Conservation (phyloP, 2,888 invertebrate genomes). For the Pyrrhia umbra region DNA sequence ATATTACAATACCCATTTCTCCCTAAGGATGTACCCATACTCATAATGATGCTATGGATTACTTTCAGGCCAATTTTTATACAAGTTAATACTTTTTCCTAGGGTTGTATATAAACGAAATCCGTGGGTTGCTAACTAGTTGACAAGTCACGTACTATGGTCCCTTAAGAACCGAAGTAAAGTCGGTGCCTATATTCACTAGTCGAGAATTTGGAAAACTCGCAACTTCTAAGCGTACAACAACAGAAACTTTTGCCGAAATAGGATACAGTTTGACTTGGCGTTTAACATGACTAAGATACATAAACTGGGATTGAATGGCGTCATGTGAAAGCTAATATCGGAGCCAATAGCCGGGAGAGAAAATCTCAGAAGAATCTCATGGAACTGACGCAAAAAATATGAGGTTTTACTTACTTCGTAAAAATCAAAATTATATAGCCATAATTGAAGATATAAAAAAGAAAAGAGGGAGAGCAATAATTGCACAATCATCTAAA, state of each 20-base stretch:
- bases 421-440: background rate
- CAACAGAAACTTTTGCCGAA: conserved; percentile 53
- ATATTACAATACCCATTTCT: background rate
- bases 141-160: conserved; percentile 59
- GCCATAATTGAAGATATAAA: background rate
- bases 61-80: conserved; percentile 23
- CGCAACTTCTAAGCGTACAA: conserved; percentile 44
- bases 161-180: conserved; percentile 47
- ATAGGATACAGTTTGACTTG: conserved; percentile 40
- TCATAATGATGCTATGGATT: conserved; percentile 8
- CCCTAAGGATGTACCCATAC: background rate
- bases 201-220: conserved; percentile 54
- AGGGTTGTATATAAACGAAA: conserved; percentile 47
- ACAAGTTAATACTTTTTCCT: conserved; percentile 48
- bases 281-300: conserved; percentile 43
- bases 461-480: conserved; percentile 19
- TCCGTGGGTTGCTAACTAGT: conserved; percentile 46
- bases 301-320: conserved; percentile 23
- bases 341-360: conserved; percentile 16
- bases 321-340: conserved; percentile 20
- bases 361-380: too few species aligned
- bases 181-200: conserved; percentile 38
- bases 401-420: background rate
- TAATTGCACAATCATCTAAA: conserved; percentile 48
- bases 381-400: background rate